Conservation (phyloP, 2,888 invertebrate genomes). For the Fabriciana adippe region DNA sequence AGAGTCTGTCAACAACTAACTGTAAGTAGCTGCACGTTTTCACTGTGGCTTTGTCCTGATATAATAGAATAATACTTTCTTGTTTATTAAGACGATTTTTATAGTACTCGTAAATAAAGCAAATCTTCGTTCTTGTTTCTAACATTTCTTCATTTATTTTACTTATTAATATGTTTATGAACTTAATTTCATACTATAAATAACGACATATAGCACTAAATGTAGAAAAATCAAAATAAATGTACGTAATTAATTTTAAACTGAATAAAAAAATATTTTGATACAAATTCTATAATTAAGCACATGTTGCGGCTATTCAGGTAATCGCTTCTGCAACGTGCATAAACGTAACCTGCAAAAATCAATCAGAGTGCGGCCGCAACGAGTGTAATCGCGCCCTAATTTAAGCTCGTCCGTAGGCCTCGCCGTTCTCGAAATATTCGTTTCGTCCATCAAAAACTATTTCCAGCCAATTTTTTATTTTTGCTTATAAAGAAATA, state of each 20-base stretch:
- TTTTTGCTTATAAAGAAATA: constrained; percentile 18
- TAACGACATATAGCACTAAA: no score
- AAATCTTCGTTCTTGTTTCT: no score
- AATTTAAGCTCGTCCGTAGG: constrained; percentile 36
- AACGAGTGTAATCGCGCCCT: constrained; percentile 40
- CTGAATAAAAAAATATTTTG: constrained; percentile 9
- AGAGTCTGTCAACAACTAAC: constrained; percentile 20
- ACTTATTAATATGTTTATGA: no score
- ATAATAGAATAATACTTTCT: not conserved
- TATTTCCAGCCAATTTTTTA: constrained; percentile 25
- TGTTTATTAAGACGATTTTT: not conserved
- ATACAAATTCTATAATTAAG: constrained; percentile 22
- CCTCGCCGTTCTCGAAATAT: constrained; percentile 23
- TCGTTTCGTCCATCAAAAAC: constrained; percentile 29
- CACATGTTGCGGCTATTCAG: constrained; percentile 25
- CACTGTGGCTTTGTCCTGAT: not conserved
- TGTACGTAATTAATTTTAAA: not conserved
- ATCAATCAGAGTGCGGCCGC: constrained; percentile 38
- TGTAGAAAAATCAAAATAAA: not conserved
- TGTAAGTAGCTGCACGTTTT: constrained; percentile 15
- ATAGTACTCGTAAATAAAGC: no score
- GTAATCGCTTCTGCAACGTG: constrained; percentile 27
- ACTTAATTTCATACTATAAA: no score
- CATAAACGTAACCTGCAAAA: constrained; percentile 33
- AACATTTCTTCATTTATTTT: no score